Evolutionary conservation across 2,888 invertebrate species (phyloP), one percentile per base, ranked within the genome.

Genomic region (Drosophila putrida): DNA sequence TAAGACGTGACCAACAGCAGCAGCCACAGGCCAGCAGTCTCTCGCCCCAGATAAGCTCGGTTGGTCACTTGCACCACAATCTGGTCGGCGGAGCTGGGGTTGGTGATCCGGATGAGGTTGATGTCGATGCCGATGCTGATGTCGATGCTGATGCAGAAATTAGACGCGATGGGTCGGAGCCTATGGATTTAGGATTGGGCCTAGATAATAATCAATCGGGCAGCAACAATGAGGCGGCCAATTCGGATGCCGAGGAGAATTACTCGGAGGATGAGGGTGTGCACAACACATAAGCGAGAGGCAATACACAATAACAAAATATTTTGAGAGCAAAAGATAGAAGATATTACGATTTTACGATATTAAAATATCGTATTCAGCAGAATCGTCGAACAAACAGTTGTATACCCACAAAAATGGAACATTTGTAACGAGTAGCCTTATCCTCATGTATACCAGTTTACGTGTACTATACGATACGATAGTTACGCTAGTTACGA

Each of bases 381-480:
- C 8, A 59, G 41, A 73, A 47, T 58, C 63, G 69, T 62, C 53
- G 76, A 78, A 39, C 76, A 59, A 28, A 63, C 81, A 81, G 72
- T 80, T 88, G 89, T 88, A 88, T 89, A 88, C 88, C 84, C 74
- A 54, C 11, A 65, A 82, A 71, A 75, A 85, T 86, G 82, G 85
- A 80, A 81, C 78, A 88, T 80, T 80, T 85, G 88, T 88, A 91
- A 91, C 90, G 89, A 88, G 90, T 91, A 92, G 92, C 92, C 92
- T 92, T 92, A 92, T 90, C 88, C 85, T 82, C 84, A 91, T 91
- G 92, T 92, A 92, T 92, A 92, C 92, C 91, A 91, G 90, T 90
- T 90, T 90, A 88, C 82, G 84, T 86, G 84, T 83, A 84, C 81
- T 74, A 73, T 78, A 77, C 58, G 58, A 72, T 57, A 71, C 58